Evolutionary conservation across 1,140 invertebrate species (phyloP).

Genomic region (Phymastichus coffea): DNA sequence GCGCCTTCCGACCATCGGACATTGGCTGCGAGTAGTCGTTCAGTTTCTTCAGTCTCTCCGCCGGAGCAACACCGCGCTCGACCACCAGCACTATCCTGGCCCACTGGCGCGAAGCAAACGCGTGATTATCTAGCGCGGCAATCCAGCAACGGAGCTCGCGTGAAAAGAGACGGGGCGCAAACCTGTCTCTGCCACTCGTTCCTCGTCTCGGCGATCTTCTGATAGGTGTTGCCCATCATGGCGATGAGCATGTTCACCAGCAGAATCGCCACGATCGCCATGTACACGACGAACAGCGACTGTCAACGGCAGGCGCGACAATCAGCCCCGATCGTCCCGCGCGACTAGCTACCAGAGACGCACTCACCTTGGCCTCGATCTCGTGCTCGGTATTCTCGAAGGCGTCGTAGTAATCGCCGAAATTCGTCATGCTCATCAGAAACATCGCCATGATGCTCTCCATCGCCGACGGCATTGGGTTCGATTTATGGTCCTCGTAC

Average conservation of each 20-base stretch:
- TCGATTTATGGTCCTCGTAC: slow-evolving; percentile 73
- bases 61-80: slow-evolving; percentile 89
- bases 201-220: slow-evolving; percentile 93
- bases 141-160: neutral
- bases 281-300: slow-evolving; percentile 92
- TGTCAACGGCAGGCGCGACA: too few species aligned
- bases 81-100: slow-evolving; percentile 95
- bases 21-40: slow-evolving; percentile 93
- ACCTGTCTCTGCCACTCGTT: slow-evolving; percentile 98
- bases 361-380: slow-evolving; percentile 80
- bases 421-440: slow-evolving; percentile 95
- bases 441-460: slow-evolving; percentile 97
- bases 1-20: slow-evolving; percentile 84
- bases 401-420: slow-evolving; percentile 89
- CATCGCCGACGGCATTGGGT: slow-evolving; percentile 85
- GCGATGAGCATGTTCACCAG: slow-evolving; percentile 98
- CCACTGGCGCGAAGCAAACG: slow-evolving; percentile 67
- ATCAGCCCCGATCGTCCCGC: too few species aligned
- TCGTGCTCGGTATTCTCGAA: slow-evolving; percentile 87
- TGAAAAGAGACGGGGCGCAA: neutral
- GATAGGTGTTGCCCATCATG: slow-evolving; percentile 99
- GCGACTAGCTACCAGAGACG: neutral
- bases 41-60: slow-evolving; percentile 80
- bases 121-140: too few species aligned
- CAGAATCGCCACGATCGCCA: slow-evolving; percentile 93